Evolutionary conservation across 92 coral and sea anemone species (phyloP).

Genomic region (Plumapathes pennacea): DNA sequence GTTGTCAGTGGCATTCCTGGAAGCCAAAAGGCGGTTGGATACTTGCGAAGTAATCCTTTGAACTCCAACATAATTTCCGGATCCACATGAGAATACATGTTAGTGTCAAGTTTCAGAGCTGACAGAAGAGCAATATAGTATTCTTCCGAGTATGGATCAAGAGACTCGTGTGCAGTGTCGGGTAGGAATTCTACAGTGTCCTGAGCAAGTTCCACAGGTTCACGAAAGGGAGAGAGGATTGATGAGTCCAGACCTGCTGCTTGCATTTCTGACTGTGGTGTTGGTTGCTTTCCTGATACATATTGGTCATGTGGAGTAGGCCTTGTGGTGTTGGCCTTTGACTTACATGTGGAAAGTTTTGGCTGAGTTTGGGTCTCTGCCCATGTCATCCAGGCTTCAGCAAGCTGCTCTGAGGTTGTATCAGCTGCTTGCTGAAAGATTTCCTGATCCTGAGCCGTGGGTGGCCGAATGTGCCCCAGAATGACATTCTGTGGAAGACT

Average conservation of each 20-base stretch:
- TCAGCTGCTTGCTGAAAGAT: slow-evolving; percentile 36
- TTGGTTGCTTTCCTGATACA: too few species aligned
- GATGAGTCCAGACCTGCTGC: slow-evolving; percentile 61
- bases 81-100: slow-evolving; percentile 17
- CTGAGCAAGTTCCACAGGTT: slow-evolving; percentile 6
- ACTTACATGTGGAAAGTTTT: too few species aligned
- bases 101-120: slow-evolving; percentile 20
- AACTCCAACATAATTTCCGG: slow-evolving; percentile 22
- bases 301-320: too few species aligned
- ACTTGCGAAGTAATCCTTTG: slow-evolving; percentile 28
- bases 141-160: slow-evolving; percentile 22
- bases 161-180: background rate
- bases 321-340: too few species aligned
- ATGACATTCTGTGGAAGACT: slow-evolving; percentile 26
- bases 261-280: slow-evolving; percentile 52
- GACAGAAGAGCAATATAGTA: slow-evolving; percentile 15
- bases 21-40: slow-evolving; percentile 28
- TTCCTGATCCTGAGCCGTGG: slow-evolving; percentile 23
- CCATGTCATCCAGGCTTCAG: slow-evolving; percentile 53
- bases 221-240: slow-evolving; percentile 42
- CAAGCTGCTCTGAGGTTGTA: slow-evolving; percentile 32
- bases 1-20: slow-evolving; percentile 26
- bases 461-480: slow-evolving; percentile 27
- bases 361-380: slow-evolving; percentile 33
- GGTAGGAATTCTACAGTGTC: too few species aligned